These are phyloP conservation scores for Thermophis baileyi DNA, from an alignment of 2,113 vertebrate species.

Conservation along the genomic window DNA sequence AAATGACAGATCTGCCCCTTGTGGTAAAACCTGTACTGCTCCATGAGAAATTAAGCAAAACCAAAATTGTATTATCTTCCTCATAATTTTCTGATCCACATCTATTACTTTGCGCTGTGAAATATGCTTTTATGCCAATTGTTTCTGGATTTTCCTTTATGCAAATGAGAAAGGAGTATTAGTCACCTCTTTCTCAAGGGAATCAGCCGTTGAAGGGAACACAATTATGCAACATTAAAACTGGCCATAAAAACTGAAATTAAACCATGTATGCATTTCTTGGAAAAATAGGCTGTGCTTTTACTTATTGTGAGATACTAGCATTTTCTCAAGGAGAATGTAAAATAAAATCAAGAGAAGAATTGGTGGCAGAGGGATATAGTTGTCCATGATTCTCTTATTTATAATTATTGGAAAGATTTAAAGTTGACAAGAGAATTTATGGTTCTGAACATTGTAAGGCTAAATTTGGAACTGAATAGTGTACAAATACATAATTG, in stretches of 20 bases:
- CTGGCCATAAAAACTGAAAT: not conserved
- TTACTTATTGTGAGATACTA: not conserved
- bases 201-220: constrained; percentile 43
- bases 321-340: not conserved
- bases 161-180: constrained; percentile 55
- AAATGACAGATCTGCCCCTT: constrained; percentile 59
- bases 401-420: not conserved
- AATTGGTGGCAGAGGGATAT: not conserved
- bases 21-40: constrained; percentile 50
- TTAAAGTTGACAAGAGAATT: not conserved
- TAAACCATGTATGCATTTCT: not conserved
- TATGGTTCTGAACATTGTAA: not conserved
- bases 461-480: not conserved
- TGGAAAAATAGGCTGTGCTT: not conserved
- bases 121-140: constrained; percentile 58
- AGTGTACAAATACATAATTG: not conserved
- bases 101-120: constrained; percentile 63
- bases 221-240: not conserved
- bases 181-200: constrained; percentile 55
- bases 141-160: constrained; percentile 50
- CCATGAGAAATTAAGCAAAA: constrained; percentile 57
- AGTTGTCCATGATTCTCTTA: not conserved
- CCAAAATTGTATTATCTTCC: constrained; percentile 49
- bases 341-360: not conserved
- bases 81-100: constrained; percentile 59